phyloP scores from a whole-genome alignment of 2,113 vertebrate species.

The Misgurnus mizolepis region DNA sequence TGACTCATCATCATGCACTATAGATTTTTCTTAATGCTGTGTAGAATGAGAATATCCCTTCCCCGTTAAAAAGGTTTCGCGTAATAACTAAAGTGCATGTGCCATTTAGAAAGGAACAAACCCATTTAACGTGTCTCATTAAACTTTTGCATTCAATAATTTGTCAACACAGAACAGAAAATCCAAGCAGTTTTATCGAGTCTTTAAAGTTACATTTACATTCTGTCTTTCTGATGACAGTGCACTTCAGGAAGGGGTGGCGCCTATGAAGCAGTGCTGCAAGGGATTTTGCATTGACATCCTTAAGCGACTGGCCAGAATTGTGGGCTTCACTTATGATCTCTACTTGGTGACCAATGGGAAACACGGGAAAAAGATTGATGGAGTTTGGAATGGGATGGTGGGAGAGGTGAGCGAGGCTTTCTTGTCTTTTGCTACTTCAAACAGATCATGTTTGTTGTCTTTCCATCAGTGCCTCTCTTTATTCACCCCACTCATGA shows the following conservation, averaged over 20 bases:
- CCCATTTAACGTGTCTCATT: no score
- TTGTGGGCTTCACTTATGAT: constrained; percentile 93
- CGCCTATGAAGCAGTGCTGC: constrained; percentile 88
- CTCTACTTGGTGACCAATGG: constrained; percentile 95
- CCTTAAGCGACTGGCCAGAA: constrained; percentile 88
- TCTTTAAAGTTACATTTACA: constrained; percentile 4
- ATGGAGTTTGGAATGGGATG: constrained; percentile 94
- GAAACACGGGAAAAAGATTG: constrained; percentile 84
- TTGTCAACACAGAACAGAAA: no score
- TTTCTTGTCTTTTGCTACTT: background rate
- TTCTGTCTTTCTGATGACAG: constrained; percentile 64
- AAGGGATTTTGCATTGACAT: constrained; percentile 97
- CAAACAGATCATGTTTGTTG: background rate
- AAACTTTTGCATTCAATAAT: no score
- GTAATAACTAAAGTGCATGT: no score
- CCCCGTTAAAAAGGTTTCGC: no score
- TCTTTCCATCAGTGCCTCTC: constrained; percentile 13
- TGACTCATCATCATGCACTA: no score
- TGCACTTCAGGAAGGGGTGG: constrained; percentile 79
- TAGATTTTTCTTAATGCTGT: no score
- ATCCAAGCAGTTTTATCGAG: no score
- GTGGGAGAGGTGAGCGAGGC: constrained; percentile 83
- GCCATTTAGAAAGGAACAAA: no score
- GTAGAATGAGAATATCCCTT: no score
- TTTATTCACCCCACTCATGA: constrained; percentile 29